phyloP scores from a whole-genome alignment of 92 coral and sea anemone species.

The Nematostella vectensis region DNA sequence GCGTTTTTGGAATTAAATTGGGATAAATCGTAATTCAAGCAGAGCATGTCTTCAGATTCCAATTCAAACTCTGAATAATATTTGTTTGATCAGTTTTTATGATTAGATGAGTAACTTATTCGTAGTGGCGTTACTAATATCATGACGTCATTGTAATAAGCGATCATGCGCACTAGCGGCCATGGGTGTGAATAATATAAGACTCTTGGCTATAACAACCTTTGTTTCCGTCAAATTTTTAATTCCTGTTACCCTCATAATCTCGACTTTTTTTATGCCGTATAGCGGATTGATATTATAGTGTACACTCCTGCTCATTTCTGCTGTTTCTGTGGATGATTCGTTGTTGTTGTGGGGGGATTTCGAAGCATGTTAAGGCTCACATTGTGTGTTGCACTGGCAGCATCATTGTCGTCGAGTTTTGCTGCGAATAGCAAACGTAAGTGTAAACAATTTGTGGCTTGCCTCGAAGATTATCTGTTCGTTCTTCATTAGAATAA shows the following conservation, averaged over 20 bases:
- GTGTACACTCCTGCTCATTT: no score
- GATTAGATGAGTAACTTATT: no score
- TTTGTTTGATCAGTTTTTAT: no score
- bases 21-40: no score
- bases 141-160: not conserved
- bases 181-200: constrained; percentile 2
- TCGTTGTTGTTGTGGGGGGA: no score
- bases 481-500: not conserved
- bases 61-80: no score
- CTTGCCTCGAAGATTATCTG: not conserved
- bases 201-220: not conserved
- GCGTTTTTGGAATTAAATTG: no score
- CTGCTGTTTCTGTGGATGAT: no score
- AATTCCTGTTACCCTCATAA: not conserved
- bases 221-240: not conserved
- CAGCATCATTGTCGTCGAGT: constrained; percentile 19
- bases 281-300: no score
- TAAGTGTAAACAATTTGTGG: constrained; percentile 26
- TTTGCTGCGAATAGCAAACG: constrained; percentile 17
- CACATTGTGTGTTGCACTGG: constrained; percentile 30
- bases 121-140: not conserved
- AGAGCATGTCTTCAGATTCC: no score
- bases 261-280: not conserved
- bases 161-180: not conserved
- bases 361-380: constrained; percentile 22